These are phyloP conservation scores for Acanthisitta chloris DNA, from an alignment of 2,113 vertebrate species.

Conservation along the genomic window DNA sequence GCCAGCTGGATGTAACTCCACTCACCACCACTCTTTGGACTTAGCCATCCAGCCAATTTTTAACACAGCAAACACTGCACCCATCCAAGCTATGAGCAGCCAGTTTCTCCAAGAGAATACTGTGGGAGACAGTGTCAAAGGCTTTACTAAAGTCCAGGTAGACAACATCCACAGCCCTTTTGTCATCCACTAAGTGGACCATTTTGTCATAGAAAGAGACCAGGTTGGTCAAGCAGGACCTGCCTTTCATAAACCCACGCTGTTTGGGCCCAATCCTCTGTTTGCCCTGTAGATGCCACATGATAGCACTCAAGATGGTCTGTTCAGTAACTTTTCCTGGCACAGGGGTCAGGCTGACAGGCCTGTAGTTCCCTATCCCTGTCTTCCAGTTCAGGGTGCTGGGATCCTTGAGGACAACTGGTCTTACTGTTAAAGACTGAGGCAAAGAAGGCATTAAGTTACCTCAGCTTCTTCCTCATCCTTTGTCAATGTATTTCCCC, in stretches of 20 bases:
- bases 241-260: background rate
- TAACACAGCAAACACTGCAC: background rate
- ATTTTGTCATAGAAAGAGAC: background rate
- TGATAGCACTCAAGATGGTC: background rate
- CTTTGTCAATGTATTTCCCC: background rate
- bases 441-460: background rate
- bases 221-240: background rate
- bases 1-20: background rate
- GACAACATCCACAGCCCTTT: background rate
- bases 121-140: background rate
- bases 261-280: background rate
- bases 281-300: background rate
- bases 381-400: background rate
- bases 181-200: background rate
- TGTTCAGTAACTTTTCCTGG: rapidly evolving
- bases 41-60: background rate
- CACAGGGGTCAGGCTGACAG: background rate
- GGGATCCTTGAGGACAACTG: background rate
- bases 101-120: background rate
- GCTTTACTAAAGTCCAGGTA: background rate
- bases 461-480: background rate
- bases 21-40: background rate
- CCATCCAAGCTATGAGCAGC: rapidly evolving
- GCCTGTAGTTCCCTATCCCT: background rate
- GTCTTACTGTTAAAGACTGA: background rate